A percentile compares a stretch with the other conserved stretches of the same genome.
Conservation (phyloP, 1,140 invertebrate species). For the Drosophila navojoa region DNA sequence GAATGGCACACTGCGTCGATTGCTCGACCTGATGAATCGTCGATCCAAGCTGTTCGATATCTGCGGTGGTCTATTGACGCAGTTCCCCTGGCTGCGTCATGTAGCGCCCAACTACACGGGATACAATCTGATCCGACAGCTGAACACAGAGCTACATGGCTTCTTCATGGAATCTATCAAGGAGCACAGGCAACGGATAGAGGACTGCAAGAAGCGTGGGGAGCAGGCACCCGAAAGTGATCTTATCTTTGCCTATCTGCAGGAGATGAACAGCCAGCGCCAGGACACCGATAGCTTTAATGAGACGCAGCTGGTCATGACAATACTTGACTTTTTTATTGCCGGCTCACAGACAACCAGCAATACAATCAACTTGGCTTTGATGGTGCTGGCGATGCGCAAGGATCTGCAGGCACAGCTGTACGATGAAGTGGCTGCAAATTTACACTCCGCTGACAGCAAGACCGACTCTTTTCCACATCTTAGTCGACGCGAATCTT, state of each 20-base stretch:
- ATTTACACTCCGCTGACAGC: background rate
- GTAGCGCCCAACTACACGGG: constrained; percentile 88
- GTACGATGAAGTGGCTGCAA: constrained; percentile 87
- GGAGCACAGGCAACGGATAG: constrained; percentile 86
- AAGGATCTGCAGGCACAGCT: constrained; percentile 88
- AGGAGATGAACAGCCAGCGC: constrained; percentile 86
- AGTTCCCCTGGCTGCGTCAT: constrained; percentile 89
- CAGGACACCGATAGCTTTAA: constrained; percentile 84
- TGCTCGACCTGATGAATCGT: constrained; percentile 87
- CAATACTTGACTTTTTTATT: constrained; percentile 90
- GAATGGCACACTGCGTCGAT: constrained; percentile 85
- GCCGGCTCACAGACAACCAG: constrained; percentile 90
- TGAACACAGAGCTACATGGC: constrained; percentile 87
- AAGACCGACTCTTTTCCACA: constrained; percentile 59
- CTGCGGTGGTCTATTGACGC: constrained; percentile 87
- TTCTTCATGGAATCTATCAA: constrained; percentile 87
- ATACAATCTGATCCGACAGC: constrained; percentile 87
- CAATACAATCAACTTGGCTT: constrained; percentile 88
- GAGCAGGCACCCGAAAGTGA: constrained; percentile 84
- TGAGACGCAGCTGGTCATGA: constrained; percentile 89
- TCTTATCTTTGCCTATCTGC: constrained; percentile 91
- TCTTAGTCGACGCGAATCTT: constrained; percentile 84
- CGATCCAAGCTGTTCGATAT: constrained; percentile 88
- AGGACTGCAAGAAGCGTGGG: constrained; percentile 66
- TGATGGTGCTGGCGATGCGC: constrained; percentile 88